These are phyloP conservation scores for Lerema accius DNA, from an alignment of 1,140 invertebrate species.

Conservation along the genomic window DNA sequence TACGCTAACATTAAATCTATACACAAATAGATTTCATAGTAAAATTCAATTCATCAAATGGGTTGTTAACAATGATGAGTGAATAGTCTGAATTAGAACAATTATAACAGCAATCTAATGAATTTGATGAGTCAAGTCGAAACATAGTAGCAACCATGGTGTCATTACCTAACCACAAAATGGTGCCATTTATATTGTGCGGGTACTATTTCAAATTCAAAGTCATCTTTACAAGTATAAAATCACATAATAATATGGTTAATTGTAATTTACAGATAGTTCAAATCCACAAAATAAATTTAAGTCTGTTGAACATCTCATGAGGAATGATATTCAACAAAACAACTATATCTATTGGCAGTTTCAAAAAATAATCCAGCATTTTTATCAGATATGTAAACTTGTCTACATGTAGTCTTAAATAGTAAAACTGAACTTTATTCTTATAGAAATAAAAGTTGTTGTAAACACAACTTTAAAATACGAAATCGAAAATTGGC, in stretches of 20 bases:
- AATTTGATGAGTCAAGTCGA: neutral
- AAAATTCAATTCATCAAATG: constrained; percentile 15
- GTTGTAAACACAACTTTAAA: constrained; percentile 23
- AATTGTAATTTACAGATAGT: too few relatives aligned
- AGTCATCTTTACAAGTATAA: too few relatives aligned
- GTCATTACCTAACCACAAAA: neutral
- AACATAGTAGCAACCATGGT: neutral
- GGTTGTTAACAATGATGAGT: neutral
- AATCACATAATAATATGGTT: too few relatives aligned
- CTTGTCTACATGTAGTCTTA: neutral
- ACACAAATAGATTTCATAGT: constrained; percentile 23
- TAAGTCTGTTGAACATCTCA: too few relatives aligned
- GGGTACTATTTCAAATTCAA: too few relatives aligned
- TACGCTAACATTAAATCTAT: constrained; percentile 26
- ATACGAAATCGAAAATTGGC: constrained; percentile 23
- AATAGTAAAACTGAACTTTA: constrained; percentile 10
- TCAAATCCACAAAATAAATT: too few relatives aligned
- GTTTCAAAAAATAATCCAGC: constrained; percentile 6
- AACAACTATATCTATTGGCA: constrained; percentile 6
- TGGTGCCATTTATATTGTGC: neutral
- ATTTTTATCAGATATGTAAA: constrained; percentile 12
- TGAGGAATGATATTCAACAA: too few relatives aligned
- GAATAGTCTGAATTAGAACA: neutral
- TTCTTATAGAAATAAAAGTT: constrained; percentile 20
- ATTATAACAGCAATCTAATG: neutral